Evolutionary conservation across 1,140 invertebrate species (phyloP).

Genomic region (Eupeodes corollae): DNA sequence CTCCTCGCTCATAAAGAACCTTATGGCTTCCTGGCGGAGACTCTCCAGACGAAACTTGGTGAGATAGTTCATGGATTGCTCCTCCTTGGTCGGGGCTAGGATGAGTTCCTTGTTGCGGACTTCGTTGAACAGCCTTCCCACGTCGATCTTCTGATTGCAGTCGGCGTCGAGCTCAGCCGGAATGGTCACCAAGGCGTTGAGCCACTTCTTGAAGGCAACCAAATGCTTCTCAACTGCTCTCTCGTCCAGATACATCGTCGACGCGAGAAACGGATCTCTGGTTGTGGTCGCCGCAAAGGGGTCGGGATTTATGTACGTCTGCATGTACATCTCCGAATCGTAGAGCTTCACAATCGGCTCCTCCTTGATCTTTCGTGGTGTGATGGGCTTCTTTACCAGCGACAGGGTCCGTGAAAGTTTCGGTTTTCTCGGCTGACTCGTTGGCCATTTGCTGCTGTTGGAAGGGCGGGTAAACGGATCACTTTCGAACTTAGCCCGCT

Average conservation of each 20-base stretch:
- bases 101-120: conserved; percentile 51
- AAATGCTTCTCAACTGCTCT: conserved; percentile 70
- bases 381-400: conserved; percentile 19
- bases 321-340: conserved; percentile 26
- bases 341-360: conserved; percentile 19
- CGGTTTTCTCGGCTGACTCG: conserved; percentile 20
- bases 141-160: conserved; percentile 48
- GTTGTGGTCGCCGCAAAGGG: conserved; percentile 49
- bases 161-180: conserved; percentile 58
- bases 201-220: conserved; percentile 71
- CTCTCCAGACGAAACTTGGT: conserved; percentile 51
- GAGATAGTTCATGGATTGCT: conserved; percentile 51
- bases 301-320: conserved; percentile 40
- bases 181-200: conserved; percentile 76
- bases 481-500: background rate
- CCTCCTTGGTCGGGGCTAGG: conserved; percentile 54
- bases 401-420: conserved; percentile 22
- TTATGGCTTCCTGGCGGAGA: conserved; percentile 50
- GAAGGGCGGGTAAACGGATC: conserved; percentile 13
- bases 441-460: conserved; percentile 14
- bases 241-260: conserved; percentile 64
- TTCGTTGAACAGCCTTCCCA: conserved; percentile 63
- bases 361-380: conserved; percentile 13
- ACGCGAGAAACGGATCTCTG: conserved; percentile 54
- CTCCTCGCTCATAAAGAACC: conserved; percentile 45